Percentiles rank a stretch among this genome's conserved stretches.
phyloP scores from a whole-genome alignment of 2,888 invertebrate genomes.

The Congeria kusceri region DNA sequence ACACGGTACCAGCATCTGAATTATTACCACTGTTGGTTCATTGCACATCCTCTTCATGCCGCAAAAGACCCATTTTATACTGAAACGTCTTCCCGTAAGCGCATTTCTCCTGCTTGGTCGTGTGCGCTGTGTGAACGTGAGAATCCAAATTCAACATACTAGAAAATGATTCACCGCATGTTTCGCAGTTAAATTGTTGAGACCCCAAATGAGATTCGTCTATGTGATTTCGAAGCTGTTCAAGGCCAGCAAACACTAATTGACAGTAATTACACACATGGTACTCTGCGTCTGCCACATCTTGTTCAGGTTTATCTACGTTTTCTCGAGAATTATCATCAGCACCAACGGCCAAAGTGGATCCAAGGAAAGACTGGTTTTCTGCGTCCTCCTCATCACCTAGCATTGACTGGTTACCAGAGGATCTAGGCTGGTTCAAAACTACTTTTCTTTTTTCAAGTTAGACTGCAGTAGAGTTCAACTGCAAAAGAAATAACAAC shows the following conservation, averaged over 20 bases:
- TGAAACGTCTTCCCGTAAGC: conserved; percentile 41
- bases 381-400: background rate
- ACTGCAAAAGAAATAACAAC: background rate
- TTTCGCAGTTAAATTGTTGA: conserved; percentile 12
- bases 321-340: conserved; percentile 1
- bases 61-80: conserved; percentile 41
- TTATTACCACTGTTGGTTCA: too few species aligned
- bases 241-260: conserved; percentile 11
- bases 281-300: background rate
- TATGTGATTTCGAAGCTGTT: conserved; percentile 20
- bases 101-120: conserved; percentile 35
- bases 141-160: conserved; percentile 5
- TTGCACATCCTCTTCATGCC: conserved; percentile 11
- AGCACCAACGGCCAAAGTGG: background rate
- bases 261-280: conserved; percentile 43
- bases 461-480: background rate
- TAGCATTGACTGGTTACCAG: conserved; percentile 11
- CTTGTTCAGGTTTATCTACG: background rate
- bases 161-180: conserved; percentile 17
- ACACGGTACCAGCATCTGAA: too few species aligned
- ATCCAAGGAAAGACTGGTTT: background rate
- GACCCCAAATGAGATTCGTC: conserved; percentile 16
- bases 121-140: conserved; percentile 19
- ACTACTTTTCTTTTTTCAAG: background rate
- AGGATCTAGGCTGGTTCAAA: background rate